Evolutionary conservation across 92 coral and sea anemone species (phyloP), one percentile per base, ranked within the genome.

Genomic region (Nematostella vectensis): DNA sequence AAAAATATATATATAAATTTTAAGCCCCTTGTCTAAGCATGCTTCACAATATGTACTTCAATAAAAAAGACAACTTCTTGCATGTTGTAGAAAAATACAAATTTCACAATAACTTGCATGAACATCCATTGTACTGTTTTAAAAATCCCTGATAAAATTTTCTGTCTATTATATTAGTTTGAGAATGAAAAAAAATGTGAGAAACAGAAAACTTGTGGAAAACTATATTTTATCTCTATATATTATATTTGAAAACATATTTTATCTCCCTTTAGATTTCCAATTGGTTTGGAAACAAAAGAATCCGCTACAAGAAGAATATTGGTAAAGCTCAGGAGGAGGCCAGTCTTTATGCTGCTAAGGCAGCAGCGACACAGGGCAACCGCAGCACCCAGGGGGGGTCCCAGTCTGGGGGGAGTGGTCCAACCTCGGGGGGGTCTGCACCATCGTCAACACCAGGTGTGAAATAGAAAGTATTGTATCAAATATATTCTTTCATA

Each of bases 261-360:
- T n/a, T n/a, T n/a, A n/a, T n/a, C n/a, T n/a, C n/a, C n/a, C n/a
- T n/a, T n/a, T n/a, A 91, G 98, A 88, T 91, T 27, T 91, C 98
- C 19, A 91, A 91, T 48, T 91, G 98, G 98, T 91, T 91, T 81
- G 98, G 98, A 19, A 91, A 91, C 64, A 91, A 91, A 53, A 60
- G 98, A 74, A 91, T 85, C 62, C 62, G 98, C 27, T 91, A 91
- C 84, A 91, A 91, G 85, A 91, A 91, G 57, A 91, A 91, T 61
- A 91, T 91, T 47, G 98, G 95, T 18, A 91, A 91, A 67, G 98
- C 98, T 2, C 98, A 91, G 39, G 96, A 91, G 60, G 98, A 91
- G 54, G 98, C 98, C 25, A 91, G 86, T 48, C 63, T 91, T 77
- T 91, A 91, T 72, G 94, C 98, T 54, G 98, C 98, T 11, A 91